Percentiles rank a stretch among this genome's conserved stretches.
These are phyloP conservation scores for Suricata suricatta DNA, from an alignment of 2,113 vertebrate genomes.

Conservation along the genomic window DNA sequence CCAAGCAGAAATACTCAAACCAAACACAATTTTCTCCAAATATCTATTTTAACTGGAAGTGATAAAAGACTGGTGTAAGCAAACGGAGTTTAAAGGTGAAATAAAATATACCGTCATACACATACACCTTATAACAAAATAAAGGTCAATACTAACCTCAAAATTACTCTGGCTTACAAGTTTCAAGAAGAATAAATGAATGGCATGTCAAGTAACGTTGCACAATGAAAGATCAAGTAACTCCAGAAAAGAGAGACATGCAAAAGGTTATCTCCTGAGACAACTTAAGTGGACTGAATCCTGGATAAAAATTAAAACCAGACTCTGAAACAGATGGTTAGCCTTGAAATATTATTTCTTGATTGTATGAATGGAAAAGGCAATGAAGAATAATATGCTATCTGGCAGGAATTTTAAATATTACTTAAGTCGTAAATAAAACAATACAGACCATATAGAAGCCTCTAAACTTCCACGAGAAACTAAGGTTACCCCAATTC, in stretches of 20 bases:
- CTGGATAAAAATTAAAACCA: conserved; percentile 36
- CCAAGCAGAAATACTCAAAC: conserved; percentile 11
- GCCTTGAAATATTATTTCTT: not conserved
- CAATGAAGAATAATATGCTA: not conserved
- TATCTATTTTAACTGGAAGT: conserved; percentile 2
- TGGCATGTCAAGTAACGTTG: not conserved
- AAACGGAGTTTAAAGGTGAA: conserved; percentile 34
- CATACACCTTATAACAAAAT: not conserved
- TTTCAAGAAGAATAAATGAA: conserved; percentile 44
- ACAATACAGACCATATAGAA: not conserved
- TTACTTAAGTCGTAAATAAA: not conserved
- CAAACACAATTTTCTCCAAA: conserved; percentile 46
- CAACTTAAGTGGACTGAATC: not conserved
- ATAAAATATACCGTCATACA: not conserved
- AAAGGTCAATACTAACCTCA: conserved; percentile 31
- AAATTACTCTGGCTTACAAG: conserved; percentile 1
- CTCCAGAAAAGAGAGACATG: not conserved
- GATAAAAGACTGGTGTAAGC: not conserved
- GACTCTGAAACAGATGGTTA: not conserved
- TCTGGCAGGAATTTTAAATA: not conserved
- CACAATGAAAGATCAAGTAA: not conserved
- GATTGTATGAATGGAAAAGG: not conserved
- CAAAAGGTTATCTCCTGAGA: conserved; percentile 16
- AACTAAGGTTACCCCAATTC: not conserved
- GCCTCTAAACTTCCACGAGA: not conserved